phyloP scores from a whole-genome alignment of 2,113 vertebrate species.

The Heterochromis multidens region DNA sequence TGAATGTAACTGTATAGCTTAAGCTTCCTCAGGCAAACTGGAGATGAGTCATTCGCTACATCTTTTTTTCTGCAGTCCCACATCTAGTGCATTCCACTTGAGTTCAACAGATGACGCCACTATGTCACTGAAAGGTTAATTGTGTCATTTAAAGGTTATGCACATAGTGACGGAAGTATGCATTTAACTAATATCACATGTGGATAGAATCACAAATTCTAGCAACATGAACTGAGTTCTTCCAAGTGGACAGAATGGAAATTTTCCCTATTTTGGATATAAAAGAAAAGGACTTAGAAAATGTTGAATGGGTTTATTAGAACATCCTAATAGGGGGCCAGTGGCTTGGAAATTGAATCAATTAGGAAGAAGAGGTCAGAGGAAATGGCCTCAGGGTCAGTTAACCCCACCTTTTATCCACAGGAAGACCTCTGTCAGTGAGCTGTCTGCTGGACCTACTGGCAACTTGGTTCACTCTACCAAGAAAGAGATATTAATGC shows the following conservation, averaged over 20 bases:
- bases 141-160: conserved; percentile 21
- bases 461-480: background rate
- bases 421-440: conserved; percentile 57
- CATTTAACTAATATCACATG: conserved; percentile 28
- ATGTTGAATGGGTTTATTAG: conserved; percentile 24
- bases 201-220: background rate
- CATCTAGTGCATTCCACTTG: background rate
- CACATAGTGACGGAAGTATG: background rate
- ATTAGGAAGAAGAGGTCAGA: conserved; percentile 76
- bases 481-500: background rate
- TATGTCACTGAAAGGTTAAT: conserved; percentile 19
- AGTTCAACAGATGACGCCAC: background rate
- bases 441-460: background rate
- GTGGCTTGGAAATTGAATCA: conserved; percentile 73
- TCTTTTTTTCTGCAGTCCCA: background rate
- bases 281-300: conserved; percentile 10
- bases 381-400: conserved; percentile 70
- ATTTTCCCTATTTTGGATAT: background rate
- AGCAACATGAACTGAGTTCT: background rate
- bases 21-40: conserved; percentile 1
- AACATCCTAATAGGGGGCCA: conserved; percentile 64
- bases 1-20: background rate
- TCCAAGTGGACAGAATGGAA: background rate
- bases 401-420: conserved; percentile 51
- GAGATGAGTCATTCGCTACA: background rate